Percentiles rank a stretch among this genome's conserved stretches.
phyloP scores from a whole-genome alignment of 2,888 invertebrate genomes.

The Acleris laterana region DNA sequence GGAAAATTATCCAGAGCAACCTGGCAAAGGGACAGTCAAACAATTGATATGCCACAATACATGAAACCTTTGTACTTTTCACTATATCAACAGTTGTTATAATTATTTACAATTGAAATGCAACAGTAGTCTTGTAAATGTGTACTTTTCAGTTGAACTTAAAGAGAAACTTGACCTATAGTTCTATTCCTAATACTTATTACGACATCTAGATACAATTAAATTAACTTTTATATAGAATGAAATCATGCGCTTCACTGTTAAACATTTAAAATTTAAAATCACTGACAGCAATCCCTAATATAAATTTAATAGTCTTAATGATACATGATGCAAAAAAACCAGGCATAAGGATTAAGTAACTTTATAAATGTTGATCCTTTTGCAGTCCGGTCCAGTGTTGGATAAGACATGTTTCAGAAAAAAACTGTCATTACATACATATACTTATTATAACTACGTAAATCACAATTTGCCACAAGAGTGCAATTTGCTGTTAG shows the following conservation, averaged over 20 bases:
- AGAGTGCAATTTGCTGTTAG: background rate
- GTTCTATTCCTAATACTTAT: slow-evolving; percentile 26
- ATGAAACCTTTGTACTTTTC: slow-evolving; percentile 60
- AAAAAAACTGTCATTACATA: background rate
- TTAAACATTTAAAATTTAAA: background rate
- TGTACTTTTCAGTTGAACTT: slow-evolving; percentile 31
- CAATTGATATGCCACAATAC: slow-evolving; percentile 52
- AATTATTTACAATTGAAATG: slow-evolving; percentile 33
- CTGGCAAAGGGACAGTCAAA: slow-evolving; percentile 48
- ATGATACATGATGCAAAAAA: background rate
- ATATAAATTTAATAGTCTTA: background rate
- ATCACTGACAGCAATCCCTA: too few species aligned
- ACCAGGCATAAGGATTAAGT: slow-evolving; percentile 4
- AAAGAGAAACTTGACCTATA: slow-evolving; percentile 20
- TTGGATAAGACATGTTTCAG: background rate
- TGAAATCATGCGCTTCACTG: background rate
- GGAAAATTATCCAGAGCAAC: slow-evolving; percentile 2
- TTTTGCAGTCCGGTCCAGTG: background rate
- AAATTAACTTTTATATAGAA: slow-evolving; percentile 16
- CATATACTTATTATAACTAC: too few species aligned
- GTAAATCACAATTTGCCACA: too few species aligned
- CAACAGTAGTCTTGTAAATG: slow-evolving; percentile 33
- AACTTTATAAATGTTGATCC: background rate
- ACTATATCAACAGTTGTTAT: slow-evolving; percentile 34
- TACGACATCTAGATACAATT: slow-evolving; percentile 23